Base-by-base conservation (phyloP, 2,888 invertebrate genomes). In the Acrocyrtus sp. region DNA sequence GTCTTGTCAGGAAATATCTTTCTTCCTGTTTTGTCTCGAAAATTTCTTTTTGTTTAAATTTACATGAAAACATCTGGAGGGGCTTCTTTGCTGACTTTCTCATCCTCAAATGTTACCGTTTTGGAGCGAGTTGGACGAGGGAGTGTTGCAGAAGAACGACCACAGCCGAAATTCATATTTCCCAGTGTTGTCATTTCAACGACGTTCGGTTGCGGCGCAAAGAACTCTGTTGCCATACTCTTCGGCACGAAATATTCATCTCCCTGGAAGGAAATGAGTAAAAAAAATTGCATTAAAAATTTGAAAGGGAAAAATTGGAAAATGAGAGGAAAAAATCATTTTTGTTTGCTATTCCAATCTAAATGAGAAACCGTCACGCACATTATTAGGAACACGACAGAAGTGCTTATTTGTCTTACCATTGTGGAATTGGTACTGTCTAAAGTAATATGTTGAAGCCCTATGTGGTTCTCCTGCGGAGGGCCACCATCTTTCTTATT, bases 201-300 rank as follows among this genome's bases (percentile, higher is more conserved):
- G 24, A 76, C 74, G 58, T 79, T 79, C 8, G 81, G 78, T 48
- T 81, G 81, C 8, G 81, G 77, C 41, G 76, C 75, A 68, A 80
- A 80, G 65, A 80, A 80, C 60, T 81, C 81, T 8, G 79, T 80
- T 15, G 80, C 78, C 81, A 81, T 81, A 58, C 79, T 78, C 70
- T 81, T 81, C 34, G 81, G 81, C 26, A 81, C 81, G 73, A 81
- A 81, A 63, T 81, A 81, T 57, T 81, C 81, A 60, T 81, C 81
- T 53, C 78, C 81, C 79, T 80, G 66, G 19, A 60, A 58, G 61
- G 43, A 43, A 54, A 54, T n/a, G n/a, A n/a, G n/a, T n/a, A n/a
- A n/a, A n/a, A n/a, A n/a, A n/a, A n/a, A n/a, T n/a, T n/a, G n/a
- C n/a, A n/a, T n/a, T n/a, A n/a, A n/a, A n/a, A n/a, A n/a, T n/a